Conservation (phyloP, 2,888 invertebrate genomes). For the Cylloceria caligata region DNA sequence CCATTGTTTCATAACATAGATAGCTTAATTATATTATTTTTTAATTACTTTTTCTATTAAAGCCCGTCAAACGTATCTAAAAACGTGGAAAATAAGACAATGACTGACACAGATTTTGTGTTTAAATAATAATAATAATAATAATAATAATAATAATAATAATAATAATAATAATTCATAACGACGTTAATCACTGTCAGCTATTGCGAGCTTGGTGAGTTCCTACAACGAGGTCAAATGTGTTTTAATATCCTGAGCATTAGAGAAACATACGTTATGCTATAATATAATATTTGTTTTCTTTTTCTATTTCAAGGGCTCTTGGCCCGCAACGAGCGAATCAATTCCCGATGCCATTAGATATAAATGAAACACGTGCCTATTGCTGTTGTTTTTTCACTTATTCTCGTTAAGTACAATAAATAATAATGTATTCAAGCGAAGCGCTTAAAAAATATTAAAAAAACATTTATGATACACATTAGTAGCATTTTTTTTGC, state of each 20-base stretch:
- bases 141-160: constrained; percentile 43
- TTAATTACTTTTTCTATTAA: constrained; percentile 50
- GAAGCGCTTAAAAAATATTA: constrained; percentile 54
- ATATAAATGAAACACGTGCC: constrained; percentile 51
- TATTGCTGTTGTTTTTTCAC: constrained; percentile 35
- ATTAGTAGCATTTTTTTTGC: constrained; percentile 38
- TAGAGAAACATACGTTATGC: constrained; percentile 58
- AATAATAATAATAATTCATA: constrained; percentile 39
- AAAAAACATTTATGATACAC: constrained; percentile 57
- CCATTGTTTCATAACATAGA: constrained; percentile 28
- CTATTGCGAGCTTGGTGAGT: constrained; percentile 67
- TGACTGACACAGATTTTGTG: constrained; percentile 64
- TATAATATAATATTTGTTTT: constrained; percentile 30
- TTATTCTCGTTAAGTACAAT: constrained; percentile 41
- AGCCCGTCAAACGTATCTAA: constrained; percentile 21
- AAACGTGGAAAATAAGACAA: constrained; percentile 62
- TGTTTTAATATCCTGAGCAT: constrained; percentile 63
- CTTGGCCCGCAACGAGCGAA: constrained; percentile 37
- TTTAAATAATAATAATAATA: constrained; percentile 50
- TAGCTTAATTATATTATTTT: constrained; percentile 45
- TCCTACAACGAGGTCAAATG: constrained; percentile 63
- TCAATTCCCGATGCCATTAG: constrained; percentile 33
- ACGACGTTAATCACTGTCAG: constrained; percentile 53
- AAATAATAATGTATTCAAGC: constrained; percentile 57
- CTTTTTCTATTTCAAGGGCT: constrained; percentile 31